These are phyloP conservation scores for Ptilodon capucinus DNA, from an alignment of 2,888 invertebrate species.

Conservation along the genomic window DNA sequence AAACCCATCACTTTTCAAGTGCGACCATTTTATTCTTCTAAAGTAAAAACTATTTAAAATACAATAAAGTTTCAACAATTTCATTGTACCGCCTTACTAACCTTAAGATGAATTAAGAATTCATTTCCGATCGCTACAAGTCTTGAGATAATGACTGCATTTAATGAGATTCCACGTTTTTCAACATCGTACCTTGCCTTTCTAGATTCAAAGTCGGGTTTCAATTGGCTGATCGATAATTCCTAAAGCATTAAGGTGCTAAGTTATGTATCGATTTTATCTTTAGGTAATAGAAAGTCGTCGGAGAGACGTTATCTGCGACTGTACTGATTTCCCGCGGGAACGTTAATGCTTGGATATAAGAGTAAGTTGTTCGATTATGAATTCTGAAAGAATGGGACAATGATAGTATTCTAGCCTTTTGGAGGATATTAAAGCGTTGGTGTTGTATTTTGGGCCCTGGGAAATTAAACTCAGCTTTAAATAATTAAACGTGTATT, in stretches of 20 bases:
- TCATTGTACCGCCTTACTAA: slow-evolving; percentile 16
- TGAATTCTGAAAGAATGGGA: too few species aligned
- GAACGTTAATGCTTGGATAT: neutral
- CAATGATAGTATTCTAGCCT: too few species aligned
- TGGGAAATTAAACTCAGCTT: too few species aligned
- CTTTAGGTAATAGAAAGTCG: neutral
- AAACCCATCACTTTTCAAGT: too few species aligned
- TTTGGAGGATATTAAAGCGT: too few species aligned
- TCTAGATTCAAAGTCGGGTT: neutral
- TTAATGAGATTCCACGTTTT: slow-evolving; percentile 17
- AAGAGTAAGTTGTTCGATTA: too few species aligned
- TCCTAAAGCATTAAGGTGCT: neutral
- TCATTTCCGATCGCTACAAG: slow-evolving; percentile 28
- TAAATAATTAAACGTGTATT: too few species aligned
- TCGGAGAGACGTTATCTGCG: neutral
- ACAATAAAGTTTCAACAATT: neutral
- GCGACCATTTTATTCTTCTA: too few species aligned
- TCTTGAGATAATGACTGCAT: slow-evolving; percentile 15
- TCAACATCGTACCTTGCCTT: neutral
- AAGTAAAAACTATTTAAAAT: too few species aligned
- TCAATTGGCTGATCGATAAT: neutral
- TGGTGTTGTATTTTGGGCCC: too few species aligned
- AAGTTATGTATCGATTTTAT: neutral
- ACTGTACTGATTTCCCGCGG: neutral
- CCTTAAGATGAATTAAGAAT: slow-evolving; percentile 32